Evolutionary conservation across 2,888 invertebrate genomes (phyloP), one percentile per base, ranked within the genome.

Genomic region (Diabrotica balteata): DNA sequence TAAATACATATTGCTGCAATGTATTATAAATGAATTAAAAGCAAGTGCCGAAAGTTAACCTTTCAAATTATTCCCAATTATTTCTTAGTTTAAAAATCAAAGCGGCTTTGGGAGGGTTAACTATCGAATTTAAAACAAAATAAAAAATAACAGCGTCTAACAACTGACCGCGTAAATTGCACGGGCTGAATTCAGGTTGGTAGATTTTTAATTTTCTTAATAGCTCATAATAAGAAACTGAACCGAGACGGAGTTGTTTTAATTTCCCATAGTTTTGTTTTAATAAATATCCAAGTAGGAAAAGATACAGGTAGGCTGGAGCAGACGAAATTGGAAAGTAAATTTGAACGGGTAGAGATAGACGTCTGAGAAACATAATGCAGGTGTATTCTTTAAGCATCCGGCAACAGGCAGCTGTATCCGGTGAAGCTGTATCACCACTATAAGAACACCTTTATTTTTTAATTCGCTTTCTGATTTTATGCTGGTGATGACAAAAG

Each of bases 331-430:
- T 73, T 73, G 72, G 72, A 76, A 77, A 77, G 77, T 77, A 77
- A 76, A 78, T 78, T 79, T 77, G 74, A 77, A 77, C 77, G 74
- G 77, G 73, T 74, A 74, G 74, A 76, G 74, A 76, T 76, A 78
- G 77, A 78, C 77, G 78, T 79, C 78, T 79, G 79, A 80, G 79
- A 80, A 80, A 79, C 78, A 78, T 75, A 76, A 77, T 79, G 81
- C 83, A 80, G 77, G 78, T 84, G 83, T 82, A 80, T 80, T 80
- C 77, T 80, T 78, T 76, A 79, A 77, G 79, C 80, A 80, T 82
- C 81, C 80, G 80, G 81, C 79, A 79, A 75, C 77, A 68, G 75
- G 81, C 84, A 84, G 84, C 84, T 84, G 84, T 84, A 83, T 84
- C 84, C 84, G 84, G 84, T 80, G 79, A 80, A 78, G 79, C 78